Conservation (phyloP, 2,113 vertebrate genomes). For the Forbesichthys papilliferus region DNA sequence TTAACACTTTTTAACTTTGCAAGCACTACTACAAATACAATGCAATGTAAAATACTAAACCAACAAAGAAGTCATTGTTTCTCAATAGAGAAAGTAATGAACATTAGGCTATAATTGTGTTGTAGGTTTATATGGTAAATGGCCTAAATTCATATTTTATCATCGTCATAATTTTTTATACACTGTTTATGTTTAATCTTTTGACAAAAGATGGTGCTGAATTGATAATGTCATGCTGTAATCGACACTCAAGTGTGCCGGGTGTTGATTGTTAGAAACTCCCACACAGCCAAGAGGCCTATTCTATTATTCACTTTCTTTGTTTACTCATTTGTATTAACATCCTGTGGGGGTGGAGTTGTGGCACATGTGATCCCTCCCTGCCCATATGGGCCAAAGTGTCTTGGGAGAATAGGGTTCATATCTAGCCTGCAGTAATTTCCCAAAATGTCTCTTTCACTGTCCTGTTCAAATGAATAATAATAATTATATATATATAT, state of each 20-base stretch:
- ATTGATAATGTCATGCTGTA: neutral
- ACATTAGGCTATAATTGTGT: neutral
- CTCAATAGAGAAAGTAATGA: neutral
- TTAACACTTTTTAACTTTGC: neutral
- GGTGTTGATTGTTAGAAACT: neutral
- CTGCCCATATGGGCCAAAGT: too few relatives aligned
- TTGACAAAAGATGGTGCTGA: too few relatives aligned
- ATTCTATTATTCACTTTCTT: neutral
- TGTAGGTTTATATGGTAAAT: neutral
- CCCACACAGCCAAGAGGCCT: neutral
- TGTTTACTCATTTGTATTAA: neutral
- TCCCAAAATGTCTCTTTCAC: too few relatives aligned
- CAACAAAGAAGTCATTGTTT: neutral
- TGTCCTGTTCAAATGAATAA: too few relatives aligned
- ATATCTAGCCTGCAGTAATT: too few relatives aligned
- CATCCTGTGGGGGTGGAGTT: too few relatives aligned
- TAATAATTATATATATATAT: too few relatives aligned
- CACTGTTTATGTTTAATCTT: too few relatives aligned
- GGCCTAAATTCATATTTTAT: neutral
- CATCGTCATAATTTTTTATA: neutral
- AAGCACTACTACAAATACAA: neutral
- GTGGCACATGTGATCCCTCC: too few relatives aligned
- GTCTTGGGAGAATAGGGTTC: too few relatives aligned
- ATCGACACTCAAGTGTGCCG: conserved; percentile 1
- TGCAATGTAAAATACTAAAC: too few relatives aligned